Evolutionary conservation across 2,113 vertebrate genomes (phyloP).

Genomic region (Indri indri): DNA sequence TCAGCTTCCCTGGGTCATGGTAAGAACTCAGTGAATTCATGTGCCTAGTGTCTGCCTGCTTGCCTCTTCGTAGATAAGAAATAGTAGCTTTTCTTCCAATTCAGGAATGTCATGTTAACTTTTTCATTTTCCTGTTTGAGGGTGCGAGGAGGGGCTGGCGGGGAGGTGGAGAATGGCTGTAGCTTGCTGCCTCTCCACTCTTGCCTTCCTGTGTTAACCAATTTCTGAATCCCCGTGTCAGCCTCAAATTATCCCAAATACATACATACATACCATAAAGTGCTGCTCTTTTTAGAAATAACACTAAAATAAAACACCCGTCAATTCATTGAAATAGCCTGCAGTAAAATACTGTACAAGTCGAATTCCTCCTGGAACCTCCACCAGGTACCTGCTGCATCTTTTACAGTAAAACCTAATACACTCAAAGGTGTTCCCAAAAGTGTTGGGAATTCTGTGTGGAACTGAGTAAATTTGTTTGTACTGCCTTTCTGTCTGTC

Average conservation of each 20-base stretch:
- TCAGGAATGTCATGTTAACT: background rate
- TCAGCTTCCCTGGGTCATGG: background rate
- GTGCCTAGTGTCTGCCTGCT: background rate
- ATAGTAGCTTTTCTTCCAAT: background rate
- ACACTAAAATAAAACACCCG: background rate
- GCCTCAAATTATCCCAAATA: background rate
- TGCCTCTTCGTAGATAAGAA: background rate
- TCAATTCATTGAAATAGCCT: background rate
- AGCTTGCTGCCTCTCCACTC: background rate
- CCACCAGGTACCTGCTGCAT: background rate
- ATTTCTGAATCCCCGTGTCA: background rate
- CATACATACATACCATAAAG: background rate
- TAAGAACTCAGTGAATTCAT: background rate
- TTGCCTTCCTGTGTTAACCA: background rate
- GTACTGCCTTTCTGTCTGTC: background rate
- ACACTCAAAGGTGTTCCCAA: background rate
- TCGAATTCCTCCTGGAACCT: background rate
- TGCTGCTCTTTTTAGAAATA: background rate
- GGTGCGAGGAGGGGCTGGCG: accelerated
- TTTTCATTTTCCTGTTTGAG: background rate
- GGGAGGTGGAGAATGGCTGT: too few relatives aligned
- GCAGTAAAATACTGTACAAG: background rate
- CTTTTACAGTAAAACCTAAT: background rate
- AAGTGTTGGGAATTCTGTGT: background rate
- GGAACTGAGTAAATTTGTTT: background rate